Evolutionary conservation across 2,113 vertebrate genomes (phyloP).

Genomic region (Bothrops jararaca): DNA sequence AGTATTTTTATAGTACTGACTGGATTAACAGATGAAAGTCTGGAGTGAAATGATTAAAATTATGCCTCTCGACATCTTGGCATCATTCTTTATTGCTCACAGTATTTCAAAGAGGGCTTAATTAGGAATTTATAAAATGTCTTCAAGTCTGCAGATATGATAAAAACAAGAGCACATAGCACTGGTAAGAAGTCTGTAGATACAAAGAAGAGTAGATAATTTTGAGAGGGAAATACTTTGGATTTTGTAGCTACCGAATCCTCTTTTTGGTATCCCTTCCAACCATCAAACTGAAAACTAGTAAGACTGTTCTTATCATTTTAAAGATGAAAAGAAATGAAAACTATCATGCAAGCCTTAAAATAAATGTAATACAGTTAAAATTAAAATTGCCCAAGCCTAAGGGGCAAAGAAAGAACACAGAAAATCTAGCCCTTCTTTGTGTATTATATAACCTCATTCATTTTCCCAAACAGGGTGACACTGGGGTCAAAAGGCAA

Average conservation of each 20-base stretch:
- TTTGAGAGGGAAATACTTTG: background rate
- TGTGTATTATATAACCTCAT: background rate
- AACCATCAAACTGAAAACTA: background rate
- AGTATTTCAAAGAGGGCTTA: conserved; percentile 31
- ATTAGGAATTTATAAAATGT: conserved; percentile 20
- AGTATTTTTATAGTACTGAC: background rate
- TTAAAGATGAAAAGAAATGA: background rate
- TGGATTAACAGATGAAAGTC: conserved; percentile 3
- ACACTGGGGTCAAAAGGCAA: background rate
- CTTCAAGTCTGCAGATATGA: conserved; percentile 6
- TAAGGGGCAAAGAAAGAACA: background rate
- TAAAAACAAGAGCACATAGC: conserved; percentile 12
- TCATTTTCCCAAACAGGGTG: background rate
- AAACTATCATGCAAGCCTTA: background rate
- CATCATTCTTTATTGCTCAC: conserved; percentile 6
- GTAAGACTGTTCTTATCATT: background rate
- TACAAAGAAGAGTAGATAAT: background rate
- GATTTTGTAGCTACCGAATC: background rate
- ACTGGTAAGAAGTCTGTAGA: background rate
- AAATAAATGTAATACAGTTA: background rate
- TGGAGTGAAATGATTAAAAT: conserved; percentile 29
- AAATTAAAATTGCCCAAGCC: background rate
- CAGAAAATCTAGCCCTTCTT: background rate
- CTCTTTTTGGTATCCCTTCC: background rate
- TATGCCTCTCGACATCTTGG: conserved; percentile 1